phyloP scores from a whole-genome alignment of 2,113 vertebrate species.

The Emydocephalus ijimae region DNA sequence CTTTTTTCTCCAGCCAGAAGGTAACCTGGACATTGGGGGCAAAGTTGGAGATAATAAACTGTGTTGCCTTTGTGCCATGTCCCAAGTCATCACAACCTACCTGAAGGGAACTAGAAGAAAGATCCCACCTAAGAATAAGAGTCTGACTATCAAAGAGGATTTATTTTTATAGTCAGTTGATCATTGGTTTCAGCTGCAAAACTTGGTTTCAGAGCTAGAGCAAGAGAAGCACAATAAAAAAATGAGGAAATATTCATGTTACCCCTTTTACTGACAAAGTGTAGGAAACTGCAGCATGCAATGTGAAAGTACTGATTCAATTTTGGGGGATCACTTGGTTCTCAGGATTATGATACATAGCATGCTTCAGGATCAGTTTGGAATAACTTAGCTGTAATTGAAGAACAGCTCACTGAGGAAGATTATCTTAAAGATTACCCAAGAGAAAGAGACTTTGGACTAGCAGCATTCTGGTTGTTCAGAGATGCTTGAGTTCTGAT shows the following conservation, averaged over 20 bases:
- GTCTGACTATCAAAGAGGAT: neutral
- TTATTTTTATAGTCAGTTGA: neutral
- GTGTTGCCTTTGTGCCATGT: too few species aligned
- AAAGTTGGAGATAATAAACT: too few species aligned
- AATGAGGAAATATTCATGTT: neutral
- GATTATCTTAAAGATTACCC: neutral
- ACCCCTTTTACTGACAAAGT: neutral
- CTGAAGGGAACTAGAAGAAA: neutral
- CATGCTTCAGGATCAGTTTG: neutral
- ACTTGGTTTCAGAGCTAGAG: conserved; percentile 7
- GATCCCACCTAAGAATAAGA: too few species aligned
- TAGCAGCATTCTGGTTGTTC: neutral
- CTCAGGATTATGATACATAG: neutral
- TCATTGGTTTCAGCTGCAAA: neutral
- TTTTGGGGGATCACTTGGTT: neutral
- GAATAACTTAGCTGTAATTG: neutral
- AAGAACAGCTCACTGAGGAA: neutral
- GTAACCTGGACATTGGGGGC: too few species aligned
- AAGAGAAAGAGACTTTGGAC: neutral
- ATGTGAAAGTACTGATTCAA: neutral
- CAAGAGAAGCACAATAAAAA: neutral
- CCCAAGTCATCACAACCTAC: too few species aligned
- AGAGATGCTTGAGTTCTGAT: neutral
- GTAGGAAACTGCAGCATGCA: neutral
- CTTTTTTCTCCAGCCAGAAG: too few species aligned